Evolutionary conservation across 2,797 vertebrate species (phyloP), one percentile per base, ranked within the genome.

Genomic region (Myoxocephalus aenaeus): DNA sequence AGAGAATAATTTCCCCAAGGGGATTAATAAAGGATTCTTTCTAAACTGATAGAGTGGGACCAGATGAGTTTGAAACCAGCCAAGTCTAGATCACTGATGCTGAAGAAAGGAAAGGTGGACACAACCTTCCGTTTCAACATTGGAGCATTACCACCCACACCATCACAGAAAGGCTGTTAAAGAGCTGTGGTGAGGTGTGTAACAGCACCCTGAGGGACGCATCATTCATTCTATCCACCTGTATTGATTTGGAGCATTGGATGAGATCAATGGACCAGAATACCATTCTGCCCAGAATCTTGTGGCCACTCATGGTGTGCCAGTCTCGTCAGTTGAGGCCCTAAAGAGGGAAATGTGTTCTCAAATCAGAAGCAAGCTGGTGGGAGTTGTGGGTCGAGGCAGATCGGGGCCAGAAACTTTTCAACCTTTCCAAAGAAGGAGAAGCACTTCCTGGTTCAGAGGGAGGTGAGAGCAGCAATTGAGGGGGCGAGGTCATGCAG

Each of bases 11-110:
- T 27, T 27, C 2, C 25, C 25, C 25, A 27, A 27, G 25, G 1
- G 2, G 25, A 27, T 27, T 27, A 27, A 27, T 27, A 27, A 27
- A 27, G 25, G 25, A 27, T 27, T 2, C 25, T 27, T 27, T 27
- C 25, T 27, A 32, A 63, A 20, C 27, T 70, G 59, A 70, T n/a
- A 42, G 29, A 70, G 59, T 48, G 36, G 18, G 18, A n/a, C 38
- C 14, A 3, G 34, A 54, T 64, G 62, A 57, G 38, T 36, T 63
- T 53, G 10, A 34, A 65, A 72, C 12, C 29, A 54, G 6, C 29
- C 11, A 40, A 4, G 40, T 51, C 12, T 25, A 11, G 7, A 59
- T 38, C 13, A 29, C 14, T 66, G 40, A 9, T 13, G 61, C 22
- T 50, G 12, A 58, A 63, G 42, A 57, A 22, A 50, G 32, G 12